Evolutionary conservation across 2,797 vertebrate species (phyloP).

Genomic region (Enteromius mattozi): DNA sequence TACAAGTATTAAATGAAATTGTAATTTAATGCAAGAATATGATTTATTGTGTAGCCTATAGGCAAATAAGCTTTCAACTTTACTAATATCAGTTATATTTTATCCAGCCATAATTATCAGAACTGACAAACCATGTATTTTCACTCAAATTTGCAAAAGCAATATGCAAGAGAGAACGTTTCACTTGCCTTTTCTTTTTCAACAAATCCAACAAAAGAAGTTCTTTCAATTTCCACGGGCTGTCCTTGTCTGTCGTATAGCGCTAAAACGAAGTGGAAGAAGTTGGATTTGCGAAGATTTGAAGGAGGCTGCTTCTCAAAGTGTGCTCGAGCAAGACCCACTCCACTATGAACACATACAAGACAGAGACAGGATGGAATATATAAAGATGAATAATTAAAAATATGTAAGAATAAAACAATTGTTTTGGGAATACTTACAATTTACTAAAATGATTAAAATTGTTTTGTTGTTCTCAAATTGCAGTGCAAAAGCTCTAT

Average conservation of each 20-base stretch:
- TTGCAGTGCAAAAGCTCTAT: background rate
- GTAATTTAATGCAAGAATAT: background rate
- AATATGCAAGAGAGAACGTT: background rate
- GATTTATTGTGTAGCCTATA: background rate
- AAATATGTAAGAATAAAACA: background rate
- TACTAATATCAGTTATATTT: background rate
- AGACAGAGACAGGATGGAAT: conserved; percentile 22
- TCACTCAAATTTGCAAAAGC: background rate
- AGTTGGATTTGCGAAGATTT: conserved; percentile 98
- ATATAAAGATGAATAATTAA: too few relatives aligned
- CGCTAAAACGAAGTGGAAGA: conserved; percentile 99
- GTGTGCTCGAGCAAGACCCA: conserved; percentile 97
- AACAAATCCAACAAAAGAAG: conserved; percentile 95
- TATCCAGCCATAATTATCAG: background rate
- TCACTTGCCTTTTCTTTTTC: conserved; percentile 96
- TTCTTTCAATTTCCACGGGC: conserved; percentile 98
- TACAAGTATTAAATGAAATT: background rate
- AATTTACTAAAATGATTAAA: background rate
- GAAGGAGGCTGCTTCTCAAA: conserved; percentile 99
- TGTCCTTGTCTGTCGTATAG: conserved; percentile 98
- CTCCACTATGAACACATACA: conserved; percentile 88
- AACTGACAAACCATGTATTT: background rate
- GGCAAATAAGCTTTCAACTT: background rate
- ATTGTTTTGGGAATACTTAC: background rate
- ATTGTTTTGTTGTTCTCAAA: background rate